Conservation (phyloP, 2,797 vertebrate species). For the Remorina albescens region DNA sequence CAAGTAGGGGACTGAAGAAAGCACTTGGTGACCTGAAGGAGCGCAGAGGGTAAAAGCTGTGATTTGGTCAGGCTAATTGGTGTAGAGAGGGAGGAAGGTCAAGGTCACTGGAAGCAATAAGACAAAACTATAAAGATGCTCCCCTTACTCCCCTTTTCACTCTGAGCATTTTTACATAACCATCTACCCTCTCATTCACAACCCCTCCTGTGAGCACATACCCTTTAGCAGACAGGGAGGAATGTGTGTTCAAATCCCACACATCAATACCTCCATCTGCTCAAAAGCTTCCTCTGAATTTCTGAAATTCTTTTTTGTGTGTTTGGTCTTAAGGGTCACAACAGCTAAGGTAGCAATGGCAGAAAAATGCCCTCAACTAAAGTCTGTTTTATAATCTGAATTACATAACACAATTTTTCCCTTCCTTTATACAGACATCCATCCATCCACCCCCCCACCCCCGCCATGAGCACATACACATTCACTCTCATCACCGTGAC, state of each 20-base stretch:
- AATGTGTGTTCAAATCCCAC: slow-evolving; percentile 52
- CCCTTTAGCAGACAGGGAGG: slow-evolving; percentile 38
- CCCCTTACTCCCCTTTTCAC: slow-evolving; percentile 8
- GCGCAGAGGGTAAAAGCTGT: neutral
- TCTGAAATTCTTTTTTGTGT: slow-evolving; percentile 50
- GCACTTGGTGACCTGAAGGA: slow-evolving; percentile 18
- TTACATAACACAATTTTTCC: slow-evolving; percentile 78
- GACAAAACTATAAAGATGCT: slow-evolving; percentile 32
- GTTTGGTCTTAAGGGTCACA: slow-evolving; percentile 39
- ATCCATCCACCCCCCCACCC: slow-evolving; percentile 16
- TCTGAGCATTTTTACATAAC: slow-evolving; percentile 54
- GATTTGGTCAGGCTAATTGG: slow-evolving; percentile 7
- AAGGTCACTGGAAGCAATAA: slow-evolving; percentile 43
- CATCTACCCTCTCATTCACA: slow-evolving; percentile 3
- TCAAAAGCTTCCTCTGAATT: slow-evolving; percentile 31
- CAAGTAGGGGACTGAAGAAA: slow-evolving; percentile 46
- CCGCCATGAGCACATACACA: too few relatives aligned
- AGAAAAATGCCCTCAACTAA: slow-evolving; percentile 62
- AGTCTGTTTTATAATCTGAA: slow-evolving; percentile 80
- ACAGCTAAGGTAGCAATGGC: slow-evolving; percentile 58
- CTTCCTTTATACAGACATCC: slow-evolving; percentile 50
- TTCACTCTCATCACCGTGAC: slow-evolving; percentile 63
- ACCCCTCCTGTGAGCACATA: slow-evolving; percentile 20
- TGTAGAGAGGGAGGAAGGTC: slow-evolving; percentile 4
- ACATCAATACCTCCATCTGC: slow-evolving; percentile 48